These are phyloP conservation scores for Camelus dromedarius DNA, from an alignment of 2,113 vertebrate species.

Conservation along the genomic window DNA sequence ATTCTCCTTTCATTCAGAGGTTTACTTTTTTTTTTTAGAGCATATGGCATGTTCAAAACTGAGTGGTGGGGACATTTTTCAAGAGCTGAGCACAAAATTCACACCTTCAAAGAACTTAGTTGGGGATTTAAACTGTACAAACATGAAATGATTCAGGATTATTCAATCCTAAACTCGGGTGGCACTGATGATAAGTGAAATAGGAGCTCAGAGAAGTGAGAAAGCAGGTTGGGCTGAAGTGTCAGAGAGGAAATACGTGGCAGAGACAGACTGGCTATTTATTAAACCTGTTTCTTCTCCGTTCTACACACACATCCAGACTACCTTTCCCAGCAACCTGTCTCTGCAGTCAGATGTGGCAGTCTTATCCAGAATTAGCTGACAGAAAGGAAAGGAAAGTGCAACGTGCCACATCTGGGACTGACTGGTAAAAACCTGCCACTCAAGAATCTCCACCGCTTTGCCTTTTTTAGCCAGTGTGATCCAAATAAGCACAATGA, in stretches of 20 bases:
- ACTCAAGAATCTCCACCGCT: neutral
- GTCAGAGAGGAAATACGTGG: neutral
- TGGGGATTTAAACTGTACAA: neutral
- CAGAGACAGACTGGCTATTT: neutral
- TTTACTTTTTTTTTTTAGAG: neutral
- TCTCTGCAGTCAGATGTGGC: neutral
- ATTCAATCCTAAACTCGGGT: neutral
- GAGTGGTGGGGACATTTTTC: neutral
- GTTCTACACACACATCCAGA: neutral
- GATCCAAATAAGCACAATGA: neutral
- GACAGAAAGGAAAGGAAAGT: neutral
- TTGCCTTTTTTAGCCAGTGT: neutral
- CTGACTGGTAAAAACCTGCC: neutral
- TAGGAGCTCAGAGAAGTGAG: neutral
- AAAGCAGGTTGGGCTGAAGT: neutral
- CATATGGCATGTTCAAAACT: neutral
- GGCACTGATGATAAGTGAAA: neutral
- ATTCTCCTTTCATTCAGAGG: neutral
- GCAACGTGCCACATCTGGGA: accelerated
- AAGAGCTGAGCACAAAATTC: neutral
- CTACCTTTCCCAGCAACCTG: neutral
- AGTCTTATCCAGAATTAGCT: neutral
- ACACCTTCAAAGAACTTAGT: neutral
- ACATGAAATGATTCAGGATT: neutral
- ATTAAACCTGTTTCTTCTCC: neutral